Evolutionary conservation across 2,797 vertebrate species (phyloP), one percentile per base, ranked within the genome.

Genomic region (Octomys mimax): DNA sequence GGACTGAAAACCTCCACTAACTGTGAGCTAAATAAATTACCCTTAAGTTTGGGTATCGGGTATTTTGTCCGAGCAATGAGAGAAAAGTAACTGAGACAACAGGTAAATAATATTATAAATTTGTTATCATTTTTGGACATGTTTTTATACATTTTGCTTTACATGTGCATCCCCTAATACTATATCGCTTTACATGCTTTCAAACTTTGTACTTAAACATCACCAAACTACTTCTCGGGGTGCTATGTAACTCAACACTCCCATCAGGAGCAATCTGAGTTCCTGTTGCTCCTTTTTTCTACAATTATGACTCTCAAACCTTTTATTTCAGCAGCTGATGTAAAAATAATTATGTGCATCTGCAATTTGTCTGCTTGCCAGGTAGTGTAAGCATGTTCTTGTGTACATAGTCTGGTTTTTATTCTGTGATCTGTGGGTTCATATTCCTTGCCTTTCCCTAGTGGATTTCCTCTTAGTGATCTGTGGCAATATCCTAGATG

Each of bases 281-380:
- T 39, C n/a, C 42, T 61, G 13, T 0, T 49, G 64, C n/a, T 79
- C 33, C 62, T 87, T 36, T 83, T 54, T 75, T 33, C 22, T 54
- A 33, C 33, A 68, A 79, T 75, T 84, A 87, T 28, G 33, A 88
- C 16, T 28, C 36, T 89, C 2, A 68, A 61, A 31, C 3, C 36
- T 77, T 90, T 90, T 68, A 80, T 80, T 94, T 90, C 73, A 94
- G 21, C 13, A 77, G 62, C 75, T 91, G 57, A 68, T 77, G 16
- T 78, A 54, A 78, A 70, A 52, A 92, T 33, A 80, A 79, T 2
- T 9, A 94, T 61, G 92, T 94, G 59, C 82, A 89, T 71, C 31
- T 70, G 52, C 13, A 70, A 92, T 36, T 89, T 54, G 89, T 12
- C 6, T 87, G 42, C 90, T 85, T 79, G 79, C 31, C 80, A 87